phyloP scores from a whole-genome alignment of 2,797 vertebrate genomes.

The Hylomyscus alleni region DNA sequence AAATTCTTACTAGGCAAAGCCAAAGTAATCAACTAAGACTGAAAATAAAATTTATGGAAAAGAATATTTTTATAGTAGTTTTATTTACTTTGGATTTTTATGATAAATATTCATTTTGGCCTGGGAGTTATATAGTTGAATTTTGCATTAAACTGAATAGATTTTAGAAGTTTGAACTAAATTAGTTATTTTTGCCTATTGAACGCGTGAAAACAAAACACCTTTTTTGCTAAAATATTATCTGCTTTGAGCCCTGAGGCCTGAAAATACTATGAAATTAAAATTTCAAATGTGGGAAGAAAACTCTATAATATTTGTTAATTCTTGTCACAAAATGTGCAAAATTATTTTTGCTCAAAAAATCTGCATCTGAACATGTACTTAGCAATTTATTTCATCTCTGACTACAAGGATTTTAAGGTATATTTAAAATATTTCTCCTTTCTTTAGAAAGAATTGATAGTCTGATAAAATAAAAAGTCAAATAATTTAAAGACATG shows the following conservation, averaged over 20 bases:
- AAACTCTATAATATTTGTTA: conserved; percentile 86
- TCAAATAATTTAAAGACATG: conserved; percentile 20
- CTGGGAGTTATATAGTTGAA: conserved; percentile 77
- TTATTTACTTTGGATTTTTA: conserved; percentile 79
- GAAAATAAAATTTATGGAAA: conserved; percentile 78
- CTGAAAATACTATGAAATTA: conserved; percentile 85
- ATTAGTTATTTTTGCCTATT: conserved; percentile 84
- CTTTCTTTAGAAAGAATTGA: conserved; percentile 62
- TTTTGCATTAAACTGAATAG: conserved; percentile 82
- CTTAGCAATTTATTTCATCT: conserved; percentile 81
- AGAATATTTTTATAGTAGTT: conserved; percentile 77
- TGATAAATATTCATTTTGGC: conserved; percentile 83
- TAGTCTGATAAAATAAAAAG: conserved; percentile 52
- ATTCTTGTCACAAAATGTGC: conserved; percentile 85
- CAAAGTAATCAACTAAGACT: conserved; percentile 76
- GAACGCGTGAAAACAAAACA: conserved; percentile 85
- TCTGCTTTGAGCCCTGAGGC: conserved; percentile 82
- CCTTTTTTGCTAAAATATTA: conserved; percentile 86
- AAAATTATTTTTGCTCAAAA: conserved; percentile 84
- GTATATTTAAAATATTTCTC: conserved; percentile 61
- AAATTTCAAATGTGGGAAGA: conserved; percentile 84
- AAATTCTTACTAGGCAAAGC: conserved; percentile 67
- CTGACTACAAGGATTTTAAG: conserved; percentile 66
- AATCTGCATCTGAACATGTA: conserved; percentile 83
- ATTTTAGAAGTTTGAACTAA: conserved; percentile 82